phyloP scores from a whole-genome alignment of 2,888 invertebrate genomes.

The Lamproptera curius region DNA sequence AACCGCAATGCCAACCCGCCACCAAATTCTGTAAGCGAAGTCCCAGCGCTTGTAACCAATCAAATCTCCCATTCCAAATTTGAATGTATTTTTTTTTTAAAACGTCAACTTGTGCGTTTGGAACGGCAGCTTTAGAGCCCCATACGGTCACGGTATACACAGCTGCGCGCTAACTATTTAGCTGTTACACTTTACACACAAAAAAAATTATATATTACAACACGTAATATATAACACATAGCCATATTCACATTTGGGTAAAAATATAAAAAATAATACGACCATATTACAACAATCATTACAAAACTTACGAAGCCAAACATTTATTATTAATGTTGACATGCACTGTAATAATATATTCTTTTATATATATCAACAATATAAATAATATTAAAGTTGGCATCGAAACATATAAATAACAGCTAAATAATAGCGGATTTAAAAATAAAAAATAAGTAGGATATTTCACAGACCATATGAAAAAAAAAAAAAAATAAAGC shows the following conservation, averaged over 20 bases:
- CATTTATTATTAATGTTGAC: no score
- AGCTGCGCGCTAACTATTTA: constrained; percentile 73
- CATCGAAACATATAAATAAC: constrained; percentile 44
- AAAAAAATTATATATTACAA: no score
- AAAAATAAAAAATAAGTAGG: constrained; percentile 30
- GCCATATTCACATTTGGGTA: no score
- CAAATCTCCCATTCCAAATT: constrained; percentile 31
- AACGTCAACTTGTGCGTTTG: constrained; percentile 36
- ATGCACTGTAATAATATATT: no score
- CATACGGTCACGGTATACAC: constrained; percentile 70
- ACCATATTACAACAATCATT: no score
- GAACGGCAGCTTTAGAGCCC: constrained; percentile 53
- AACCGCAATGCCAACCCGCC: constrained; percentile 54
- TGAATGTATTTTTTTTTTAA: constrained; percentile 17
- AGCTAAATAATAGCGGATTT: constrained; percentile 54
- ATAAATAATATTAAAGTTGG: no score
- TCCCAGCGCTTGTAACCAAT: constrained; percentile 52
- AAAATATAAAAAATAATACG: no score
- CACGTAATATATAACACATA: no score
- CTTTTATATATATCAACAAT: no score
- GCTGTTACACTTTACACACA: constrained; percentile 55
- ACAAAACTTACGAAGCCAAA: no score
- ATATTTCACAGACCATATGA: constrained; percentile 31
- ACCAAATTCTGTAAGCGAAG: constrained; percentile 60
- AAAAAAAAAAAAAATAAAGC: constrained; percentile 28